Conservation (phyloP, 2,888 invertebrate species). For the Thereva unica region DNA sequence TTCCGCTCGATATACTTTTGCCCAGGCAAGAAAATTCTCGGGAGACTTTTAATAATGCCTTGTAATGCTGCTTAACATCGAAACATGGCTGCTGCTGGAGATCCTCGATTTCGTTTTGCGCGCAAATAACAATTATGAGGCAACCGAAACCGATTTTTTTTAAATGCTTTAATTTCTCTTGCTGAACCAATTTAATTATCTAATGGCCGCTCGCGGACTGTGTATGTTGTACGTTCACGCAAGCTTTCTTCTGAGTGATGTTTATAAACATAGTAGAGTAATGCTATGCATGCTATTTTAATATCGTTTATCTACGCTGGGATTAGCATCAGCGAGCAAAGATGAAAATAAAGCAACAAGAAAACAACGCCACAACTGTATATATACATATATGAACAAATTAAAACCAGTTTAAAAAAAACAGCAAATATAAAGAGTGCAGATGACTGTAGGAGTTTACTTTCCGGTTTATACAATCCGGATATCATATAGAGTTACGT, state of each 20-base stretch:
- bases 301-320: background rate
- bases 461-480: too few species aligned
- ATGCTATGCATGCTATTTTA: background rate
- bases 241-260: constrained; percentile 21
- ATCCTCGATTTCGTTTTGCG: background rate
- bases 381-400: too few species aligned
- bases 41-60: background rate
- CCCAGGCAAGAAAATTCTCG: constrained; percentile 16
- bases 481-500: too few species aligned
- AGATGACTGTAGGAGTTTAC: too few species aligned
- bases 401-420: too few species aligned
- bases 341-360: too few species aligned
- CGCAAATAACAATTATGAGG: constrained; percentile 2
- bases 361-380: too few species aligned
- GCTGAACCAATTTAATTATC: constrained; percentile 27
- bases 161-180: constrained; percentile 13
- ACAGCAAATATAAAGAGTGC: too few species aligned
- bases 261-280: constrained; percentile 18
- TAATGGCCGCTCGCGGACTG: constrained; percentile 12
- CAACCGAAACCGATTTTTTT: constrained; percentile 21
- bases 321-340: too few species aligned
- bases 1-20: constrained; percentile 34
- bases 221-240: constrained; percentile 7
- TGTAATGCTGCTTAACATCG: too few species aligned
- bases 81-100: too few species aligned